Conservation (phyloP, 2,113 vertebrate genomes). For the Hirundichthys speculiger region DNA sequence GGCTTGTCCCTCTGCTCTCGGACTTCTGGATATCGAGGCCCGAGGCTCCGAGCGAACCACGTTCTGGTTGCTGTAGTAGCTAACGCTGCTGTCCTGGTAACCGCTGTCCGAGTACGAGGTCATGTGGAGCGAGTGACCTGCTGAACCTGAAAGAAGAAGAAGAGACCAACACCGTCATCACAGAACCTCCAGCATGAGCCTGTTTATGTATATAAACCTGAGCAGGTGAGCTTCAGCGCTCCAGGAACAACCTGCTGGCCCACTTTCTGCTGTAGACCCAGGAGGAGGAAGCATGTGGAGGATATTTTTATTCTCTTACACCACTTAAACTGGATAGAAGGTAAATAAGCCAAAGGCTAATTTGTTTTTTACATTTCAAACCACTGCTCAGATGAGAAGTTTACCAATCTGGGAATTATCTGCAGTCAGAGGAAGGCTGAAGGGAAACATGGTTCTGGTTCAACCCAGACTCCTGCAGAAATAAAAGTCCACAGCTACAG, state of each 20-base stretch:
- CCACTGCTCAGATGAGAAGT: constrained; percentile 8
- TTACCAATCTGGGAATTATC: constrained; percentile 15
- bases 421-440: constrained; percentile 7
- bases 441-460: no score
- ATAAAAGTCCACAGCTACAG: no score
- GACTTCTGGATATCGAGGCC: constrained; percentile 85
- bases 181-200: constrained; percentile 29
- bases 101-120: constrained; percentile 98
- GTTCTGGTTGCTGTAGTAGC: constrained; percentile 93
- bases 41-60: constrained; percentile 77
- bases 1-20: constrained; percentile 92
- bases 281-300: constrained; percentile 38
- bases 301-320: constrained; percentile 54
- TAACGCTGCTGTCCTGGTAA: constrained; percentile 93
- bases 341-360: constrained; percentile 52
- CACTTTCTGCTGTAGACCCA: constrained; percentile 54
- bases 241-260: constrained; percentile 56
- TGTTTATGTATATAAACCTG: constrained; percentile 37
- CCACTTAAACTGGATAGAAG: constrained; percentile 28
- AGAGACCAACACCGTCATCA: constrained; percentile 18
- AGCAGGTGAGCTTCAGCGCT: constrained; percentile 15
- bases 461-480: no score
- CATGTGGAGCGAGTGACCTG: constrained; percentile 95
- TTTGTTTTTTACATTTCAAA: constrained; percentile 51
- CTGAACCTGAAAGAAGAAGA: constrained; percentile 82